Evolutionary conservation across 2,113 vertebrate genomes (phyloP).

Genomic region (Mirounga angustirostris): DNA sequence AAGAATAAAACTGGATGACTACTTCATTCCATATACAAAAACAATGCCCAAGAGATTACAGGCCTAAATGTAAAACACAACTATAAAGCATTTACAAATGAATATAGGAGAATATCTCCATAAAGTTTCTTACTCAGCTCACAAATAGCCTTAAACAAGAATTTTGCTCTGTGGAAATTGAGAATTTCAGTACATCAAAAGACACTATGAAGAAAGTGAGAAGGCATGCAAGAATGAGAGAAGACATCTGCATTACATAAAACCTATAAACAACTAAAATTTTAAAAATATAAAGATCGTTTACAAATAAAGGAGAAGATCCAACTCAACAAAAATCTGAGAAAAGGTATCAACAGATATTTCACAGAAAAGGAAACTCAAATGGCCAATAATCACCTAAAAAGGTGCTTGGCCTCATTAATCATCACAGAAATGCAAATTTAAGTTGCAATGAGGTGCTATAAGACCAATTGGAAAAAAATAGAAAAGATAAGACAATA

Average conservation of each 20-base stretch:
- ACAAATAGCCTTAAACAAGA: not conserved
- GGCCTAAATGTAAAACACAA: not conserved
- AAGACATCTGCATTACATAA: conserved; percentile 7
- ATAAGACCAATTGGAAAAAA: not conserved
- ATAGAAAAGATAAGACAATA: not conserved
- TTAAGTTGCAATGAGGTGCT: not conserved
- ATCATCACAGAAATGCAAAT: not conserved
- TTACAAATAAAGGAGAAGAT: conserved; percentile 2
- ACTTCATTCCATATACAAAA: not conserved
- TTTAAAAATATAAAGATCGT: not conserved
- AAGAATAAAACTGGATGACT: not conserved
- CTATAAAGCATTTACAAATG: not conserved
- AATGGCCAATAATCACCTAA: not conserved
- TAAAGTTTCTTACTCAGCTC: not conserved
- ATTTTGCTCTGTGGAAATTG: not conserved
- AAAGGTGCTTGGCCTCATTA: not conserved
- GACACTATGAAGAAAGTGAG: not conserved
- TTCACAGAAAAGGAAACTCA: conserved; percentile 18
- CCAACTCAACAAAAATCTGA: conserved; percentile 20
- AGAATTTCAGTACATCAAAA: conserved; percentile 47
- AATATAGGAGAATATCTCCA: not conserved
- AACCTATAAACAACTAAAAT: not conserved
- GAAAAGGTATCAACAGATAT: not conserved
- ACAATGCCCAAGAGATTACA: not conserved
- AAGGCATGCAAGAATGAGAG: not conserved